Percentiles rank a stretch among this genome's conserved stretches.
Evolutionary conservation across 2,113 vertebrate species (phyloP).

Genomic region (Silurus meridionalis): DNA sequence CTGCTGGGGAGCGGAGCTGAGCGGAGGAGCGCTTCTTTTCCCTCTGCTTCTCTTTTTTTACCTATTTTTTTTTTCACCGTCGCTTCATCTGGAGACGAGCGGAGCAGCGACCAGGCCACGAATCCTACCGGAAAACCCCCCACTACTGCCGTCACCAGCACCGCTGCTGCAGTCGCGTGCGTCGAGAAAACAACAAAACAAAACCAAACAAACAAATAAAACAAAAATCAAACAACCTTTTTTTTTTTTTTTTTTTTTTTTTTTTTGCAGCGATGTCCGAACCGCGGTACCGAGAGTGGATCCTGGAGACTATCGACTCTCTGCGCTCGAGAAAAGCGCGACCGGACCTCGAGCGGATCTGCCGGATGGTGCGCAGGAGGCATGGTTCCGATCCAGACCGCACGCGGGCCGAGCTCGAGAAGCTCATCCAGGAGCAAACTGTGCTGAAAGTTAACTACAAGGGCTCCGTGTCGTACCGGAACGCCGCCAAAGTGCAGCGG

Average conservation of each 20-base stretch:
- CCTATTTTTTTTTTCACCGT: not conserved
- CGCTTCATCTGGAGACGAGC: conserved; percentile 64
- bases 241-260: too few species aligned
- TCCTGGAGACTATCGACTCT: conserved; percentile 90
- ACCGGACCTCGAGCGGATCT: conserved; percentile 91
- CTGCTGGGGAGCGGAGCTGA: conserved; percentile 11
- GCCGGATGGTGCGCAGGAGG: conserved; percentile 88
- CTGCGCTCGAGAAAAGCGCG: conserved; percentile 89
- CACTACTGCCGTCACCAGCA: too few species aligned
- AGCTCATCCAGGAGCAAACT: conserved; percentile 86
- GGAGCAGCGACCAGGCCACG: conserved; percentile 64
- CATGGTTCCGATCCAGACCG: conserved; percentile 87
- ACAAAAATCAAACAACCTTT: conserved; percentile 17
- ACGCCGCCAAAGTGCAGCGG: conserved; percentile 83
- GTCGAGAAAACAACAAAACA: not conserved
- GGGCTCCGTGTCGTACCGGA: conserved; percentile 88
- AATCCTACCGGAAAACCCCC: not conserved
- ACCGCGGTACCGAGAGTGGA: conserved; percentile 85
- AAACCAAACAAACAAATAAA: not conserved
- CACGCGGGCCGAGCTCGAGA: conserved; percentile 87
- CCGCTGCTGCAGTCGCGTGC: conserved; percentile 2
- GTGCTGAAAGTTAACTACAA: conserved; percentile 92
- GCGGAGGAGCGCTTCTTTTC: conserved; percentile 72
- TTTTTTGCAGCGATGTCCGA: conserved; percentile 68
- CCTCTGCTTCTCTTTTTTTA: not conserved